Percentiles rank a stretch among this genome's conserved stretches.
phyloP scores from a whole-genome alignment of 1,140 invertebrate species.

The Ephestia elutella region DNA sequence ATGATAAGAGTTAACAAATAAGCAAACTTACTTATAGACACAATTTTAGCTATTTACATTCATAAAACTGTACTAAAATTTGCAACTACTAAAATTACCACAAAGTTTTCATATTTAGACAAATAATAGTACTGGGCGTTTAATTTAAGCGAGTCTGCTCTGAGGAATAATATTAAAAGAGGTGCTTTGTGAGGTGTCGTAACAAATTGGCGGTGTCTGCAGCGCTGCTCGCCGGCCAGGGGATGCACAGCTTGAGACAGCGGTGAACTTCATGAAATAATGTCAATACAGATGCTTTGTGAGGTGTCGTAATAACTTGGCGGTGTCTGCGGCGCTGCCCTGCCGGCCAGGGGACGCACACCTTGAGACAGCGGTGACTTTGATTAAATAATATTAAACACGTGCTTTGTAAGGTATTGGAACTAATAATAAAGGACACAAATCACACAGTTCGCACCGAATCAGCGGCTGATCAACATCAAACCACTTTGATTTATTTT shows the following conservation, averaged over 20 bases:
- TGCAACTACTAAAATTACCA: neutral
- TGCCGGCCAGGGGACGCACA: conserved; percentile 13
- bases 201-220: conserved; percentile 52
- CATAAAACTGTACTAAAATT: too few relatives aligned
- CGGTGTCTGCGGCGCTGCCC: conserved; percentile 28
- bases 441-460: too few relatives aligned
- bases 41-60: too few relatives aligned
- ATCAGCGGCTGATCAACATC: too few relatives aligned
- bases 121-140: conserved; percentile 38
- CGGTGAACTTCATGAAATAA: neutral
- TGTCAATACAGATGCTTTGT: conserved; percentile 16
- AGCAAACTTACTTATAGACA: too few relatives aligned
- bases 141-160: conserved; percentile 43
- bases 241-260: neutral
- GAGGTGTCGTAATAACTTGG: conserved; percentile 34
- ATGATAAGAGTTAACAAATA: too few relatives aligned
- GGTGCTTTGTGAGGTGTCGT: conserved; percentile 53
- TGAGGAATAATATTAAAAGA: conserved; percentile 53
- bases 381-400: conserved; percentile 5
- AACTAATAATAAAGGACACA: neutral
- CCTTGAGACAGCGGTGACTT: neutral
- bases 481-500: too few relatives aligned
- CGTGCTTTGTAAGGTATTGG: conserved; percentile 10
- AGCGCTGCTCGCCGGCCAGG: conserved; percentile 22
- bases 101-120: conserved; percentile 15